Conservation (phyloP, 2,888 invertebrate species). For the Didymodactylos carnosus region DNA sequence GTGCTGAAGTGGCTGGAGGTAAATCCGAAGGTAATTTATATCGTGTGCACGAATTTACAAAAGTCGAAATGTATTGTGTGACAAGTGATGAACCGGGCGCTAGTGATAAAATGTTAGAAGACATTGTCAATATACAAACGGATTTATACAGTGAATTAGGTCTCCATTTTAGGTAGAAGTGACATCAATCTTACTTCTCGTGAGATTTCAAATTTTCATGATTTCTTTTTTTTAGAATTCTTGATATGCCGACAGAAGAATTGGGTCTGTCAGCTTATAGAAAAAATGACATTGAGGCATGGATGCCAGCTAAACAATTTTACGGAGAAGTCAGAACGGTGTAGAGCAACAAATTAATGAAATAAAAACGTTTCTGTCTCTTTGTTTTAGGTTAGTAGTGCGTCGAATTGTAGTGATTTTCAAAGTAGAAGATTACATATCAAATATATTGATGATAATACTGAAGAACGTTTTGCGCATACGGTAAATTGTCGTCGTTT, state of each 20-base stretch:
- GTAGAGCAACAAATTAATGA: too few species aligned
- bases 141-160: slow-evolving; percentile 51
- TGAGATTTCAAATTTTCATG: too few species aligned
- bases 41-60: slow-evolving; percentile 83
- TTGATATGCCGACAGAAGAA: slow-evolving; percentile 83
- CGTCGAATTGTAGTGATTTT: slow-evolving; percentile 88
- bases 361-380: neutral
- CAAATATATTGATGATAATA: slow-evolving; percentile 31
- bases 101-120: slow-evolving; percentile 52
- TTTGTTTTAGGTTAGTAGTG: slow-evolving; percentile 24
- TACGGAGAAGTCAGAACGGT: slow-evolving; percentile 47
- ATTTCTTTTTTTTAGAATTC: slow-evolving; percentile 38
- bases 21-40: slow-evolving; percentile 42
- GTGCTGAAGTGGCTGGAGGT: slow-evolving; percentile 68
- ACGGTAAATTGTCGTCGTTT: slow-evolving; percentile 41
- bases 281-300: slow-evolving; percentile 83
- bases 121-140: slow-evolving; percentile 54
- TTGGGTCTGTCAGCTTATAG: slow-evolving; percentile 69
- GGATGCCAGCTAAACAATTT: slow-evolving; percentile 69
- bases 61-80: slow-evolving; percentile 82
- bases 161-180: slow-evolving; percentile 49
- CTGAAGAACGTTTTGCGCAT: slow-evolving; percentile 44
- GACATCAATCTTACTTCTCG: too few species aligned
- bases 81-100: slow-evolving; percentile 44
- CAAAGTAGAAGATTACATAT: slow-evolving; percentile 69